Conservation (phyloP, 2,888 invertebrate genomes). For the Archaeoteleia sp. region DNA sequence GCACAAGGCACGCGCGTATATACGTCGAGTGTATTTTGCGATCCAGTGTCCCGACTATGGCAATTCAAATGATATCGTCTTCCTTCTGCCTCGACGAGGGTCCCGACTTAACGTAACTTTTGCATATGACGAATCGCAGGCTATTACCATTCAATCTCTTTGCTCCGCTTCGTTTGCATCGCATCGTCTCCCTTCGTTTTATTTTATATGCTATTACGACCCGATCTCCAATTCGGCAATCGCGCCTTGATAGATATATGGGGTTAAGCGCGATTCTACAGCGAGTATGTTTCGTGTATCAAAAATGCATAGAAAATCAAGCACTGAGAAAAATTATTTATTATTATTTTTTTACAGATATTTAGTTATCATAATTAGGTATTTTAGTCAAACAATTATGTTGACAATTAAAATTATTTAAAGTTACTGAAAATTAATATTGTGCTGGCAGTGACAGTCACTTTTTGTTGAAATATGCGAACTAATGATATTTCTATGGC, state of each 20-base stretch:
- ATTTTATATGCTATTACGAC: constrained; percentile 62
- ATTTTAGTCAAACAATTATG: no score
- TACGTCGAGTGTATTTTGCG: constrained; percentile 49
- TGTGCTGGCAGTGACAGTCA: no score
- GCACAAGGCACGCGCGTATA: constrained; percentile 18
- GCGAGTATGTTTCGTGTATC: no score
- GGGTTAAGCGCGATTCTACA: no score
- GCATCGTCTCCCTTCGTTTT: constrained; percentile 63
- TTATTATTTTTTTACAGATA: no score
- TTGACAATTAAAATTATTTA: no score
- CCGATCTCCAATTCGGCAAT: constrained; percentile 44
- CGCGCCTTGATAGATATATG: constrained; percentile 33
- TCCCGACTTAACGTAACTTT: constrained; percentile 59
- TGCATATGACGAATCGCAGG: constrained; percentile 73
- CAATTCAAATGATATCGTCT: constrained; percentile 70
- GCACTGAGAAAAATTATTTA: no score
- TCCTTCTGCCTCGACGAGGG: constrained; percentile 58
- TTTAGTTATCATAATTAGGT: no score
- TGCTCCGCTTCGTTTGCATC: constrained; percentile 67
- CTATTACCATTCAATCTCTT: constrained; percentile 73
- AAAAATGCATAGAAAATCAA: no score
- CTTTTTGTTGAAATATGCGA: no score
- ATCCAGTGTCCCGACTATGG: constrained; percentile 58
- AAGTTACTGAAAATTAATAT: no score
- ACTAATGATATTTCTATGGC: no score